Percentiles rank a stretch among this genome's conserved stretches.
phyloP scores from a whole-genome alignment of 2,797 vertebrate species.

The Characodon lateralis region DNA sequence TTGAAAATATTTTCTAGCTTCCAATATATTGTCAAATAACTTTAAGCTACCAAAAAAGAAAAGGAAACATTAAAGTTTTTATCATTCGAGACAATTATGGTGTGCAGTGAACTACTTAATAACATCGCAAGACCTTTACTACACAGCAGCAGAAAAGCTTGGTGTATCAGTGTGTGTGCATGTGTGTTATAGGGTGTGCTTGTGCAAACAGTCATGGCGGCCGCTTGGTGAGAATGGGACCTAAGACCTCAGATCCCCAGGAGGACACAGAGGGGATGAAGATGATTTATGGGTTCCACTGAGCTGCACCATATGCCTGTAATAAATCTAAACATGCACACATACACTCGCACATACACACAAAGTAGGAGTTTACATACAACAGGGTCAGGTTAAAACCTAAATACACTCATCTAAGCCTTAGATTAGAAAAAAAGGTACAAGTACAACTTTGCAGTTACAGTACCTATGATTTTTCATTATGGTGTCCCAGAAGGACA shows the following conservation, averaged over 20 bases:
- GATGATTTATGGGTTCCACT: slow-evolving; percentile 80
- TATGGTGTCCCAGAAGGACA: slow-evolving; percentile 11
- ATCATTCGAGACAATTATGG: slow-evolving; percentile 22
- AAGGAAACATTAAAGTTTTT: slow-evolving; percentile 15
- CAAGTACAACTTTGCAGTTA: not conserved
- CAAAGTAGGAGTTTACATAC: slow-evolving; percentile 42
- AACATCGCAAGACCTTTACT: slow-evolving; percentile 35
- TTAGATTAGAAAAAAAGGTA: slow-evolving; percentile 23
- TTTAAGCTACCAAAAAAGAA: not conserved
- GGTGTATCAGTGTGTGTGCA: slow-evolving; percentile 11
- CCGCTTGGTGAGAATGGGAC: slow-evolving; percentile 49
- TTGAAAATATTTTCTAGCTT: slow-evolving; percentile 8
- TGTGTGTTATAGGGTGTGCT: slow-evolving; percentile 7
- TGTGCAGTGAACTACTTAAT: slow-evolving; percentile 32
- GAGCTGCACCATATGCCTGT: slow-evolving; percentile 69
- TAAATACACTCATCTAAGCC: slow-evolving; percentile 43
- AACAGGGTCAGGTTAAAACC: slow-evolving; percentile 60
- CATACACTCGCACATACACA: slow-evolving; percentile 12
- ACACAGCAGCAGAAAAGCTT: slow-evolving; percentile 23
- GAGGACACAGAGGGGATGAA: slow-evolving; percentile 65
- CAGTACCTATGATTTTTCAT: slow-evolving; percentile 3
- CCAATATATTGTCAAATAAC: slow-evolving; percentile 1
- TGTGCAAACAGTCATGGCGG: slow-evolving; percentile 43
- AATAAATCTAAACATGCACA: slow-evolving; percentile 47
- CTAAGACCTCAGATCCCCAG: slow-evolving; percentile 66